Evolutionary conservation across 1,140 invertebrate species (phyloP), one percentile per base, ranked within the genome.

Genomic region (Chelonus insularis): DNA sequence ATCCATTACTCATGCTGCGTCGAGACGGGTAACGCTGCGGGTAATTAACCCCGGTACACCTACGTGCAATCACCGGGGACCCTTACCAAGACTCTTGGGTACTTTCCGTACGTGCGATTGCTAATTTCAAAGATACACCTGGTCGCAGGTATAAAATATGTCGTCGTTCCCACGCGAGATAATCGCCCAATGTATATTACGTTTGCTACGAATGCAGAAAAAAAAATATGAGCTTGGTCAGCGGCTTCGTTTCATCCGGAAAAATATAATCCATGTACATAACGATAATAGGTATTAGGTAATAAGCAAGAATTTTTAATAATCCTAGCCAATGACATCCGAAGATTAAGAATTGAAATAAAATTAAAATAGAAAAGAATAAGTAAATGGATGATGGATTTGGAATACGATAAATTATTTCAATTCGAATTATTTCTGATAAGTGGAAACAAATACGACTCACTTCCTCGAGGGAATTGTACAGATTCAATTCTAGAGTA

Each of bases 1-100:
- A 61, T 65, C 60, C 63, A 65, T 65, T 65, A 65, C 64, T 65
- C 64, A 65, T 61, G 59, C 14, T 45, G 63, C 57, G 41, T 32
- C 34, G 60, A 59, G 55, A 45, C 52, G 37, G 39, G 23, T 59
- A 63, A 63, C 57, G 62, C 58, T 60, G 58, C 58, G 58, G 58
- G 58, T 60, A 60, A 60, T 60, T 60, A 60, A 60, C 58, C 58
- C 58, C 58, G 23, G 58, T 57, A 57, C 50, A 60, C 58, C 36
- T 54, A 60, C 37, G 48, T 52, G 29, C 48, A 60, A 45, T 60
- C 58, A 51, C 58, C 11, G 14, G 50, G 50, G 50, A 51, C 16
- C 23, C 58, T 14, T 34, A 21, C 45, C 47, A 36, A 25, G 29
- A 36, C 48, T 48, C 48, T 14, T 34, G 39, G 34, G 21, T 47